phyloP scores from a whole-genome alignment of 2,797 vertebrate species.

The Myoxocephalus aenaeus region DNA sequence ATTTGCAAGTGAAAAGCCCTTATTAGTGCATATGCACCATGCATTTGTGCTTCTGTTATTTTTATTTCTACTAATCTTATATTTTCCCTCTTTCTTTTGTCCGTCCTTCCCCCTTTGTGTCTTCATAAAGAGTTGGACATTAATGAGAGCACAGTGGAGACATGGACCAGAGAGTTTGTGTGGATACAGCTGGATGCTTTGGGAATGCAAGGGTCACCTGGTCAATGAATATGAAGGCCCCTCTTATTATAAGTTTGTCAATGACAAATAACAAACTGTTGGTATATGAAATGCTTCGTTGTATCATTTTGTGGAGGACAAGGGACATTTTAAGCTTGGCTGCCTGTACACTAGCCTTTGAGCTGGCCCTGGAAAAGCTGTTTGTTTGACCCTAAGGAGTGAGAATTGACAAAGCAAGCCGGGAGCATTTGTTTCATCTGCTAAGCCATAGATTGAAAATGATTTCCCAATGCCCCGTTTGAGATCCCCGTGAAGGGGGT shows the following conservation, averaged over 20 bases:
- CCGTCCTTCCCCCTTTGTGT: slow-evolving; percentile 40
- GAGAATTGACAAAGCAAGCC: slow-evolving; percentile 90
- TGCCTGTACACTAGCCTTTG: slow-evolving; percentile 82
- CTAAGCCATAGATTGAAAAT: slow-evolving; percentile 90
- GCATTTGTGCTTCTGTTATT: not conserved
- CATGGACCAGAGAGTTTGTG: slow-evolving; percentile 44
- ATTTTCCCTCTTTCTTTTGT: slow-evolving; percentile 8
- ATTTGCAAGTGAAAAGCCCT: not conserved
- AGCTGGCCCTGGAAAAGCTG: slow-evolving; percentile 87
- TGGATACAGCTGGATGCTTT: slow-evolving; percentile 66
- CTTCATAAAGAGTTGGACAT: slow-evolving; percentile 59
- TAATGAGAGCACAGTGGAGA: slow-evolving; percentile 59
- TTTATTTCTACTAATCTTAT: slow-evolving; percentile 1
- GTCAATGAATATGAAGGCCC: slow-evolving; percentile 86
- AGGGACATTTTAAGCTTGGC: slow-evolving; percentile 89
- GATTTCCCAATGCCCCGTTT: slow-evolving; percentile 87
- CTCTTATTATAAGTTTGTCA: slow-evolving; percentile 87
- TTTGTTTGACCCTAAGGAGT: slow-evolving; percentile 90
- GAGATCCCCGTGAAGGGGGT: slow-evolving; percentile 86
- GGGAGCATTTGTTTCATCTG: slow-evolving; percentile 88
- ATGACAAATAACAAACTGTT: slow-evolving; percentile 88
- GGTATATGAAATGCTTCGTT: slow-evolving; percentile 86
- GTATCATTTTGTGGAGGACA: slow-evolving; percentile 89
- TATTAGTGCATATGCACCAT: not conserved
- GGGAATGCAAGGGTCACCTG: slow-evolving; percentile 80